Conservation (phyloP, 2,888 invertebrate species). For the Diaprepes abbreviatus region DNA sequence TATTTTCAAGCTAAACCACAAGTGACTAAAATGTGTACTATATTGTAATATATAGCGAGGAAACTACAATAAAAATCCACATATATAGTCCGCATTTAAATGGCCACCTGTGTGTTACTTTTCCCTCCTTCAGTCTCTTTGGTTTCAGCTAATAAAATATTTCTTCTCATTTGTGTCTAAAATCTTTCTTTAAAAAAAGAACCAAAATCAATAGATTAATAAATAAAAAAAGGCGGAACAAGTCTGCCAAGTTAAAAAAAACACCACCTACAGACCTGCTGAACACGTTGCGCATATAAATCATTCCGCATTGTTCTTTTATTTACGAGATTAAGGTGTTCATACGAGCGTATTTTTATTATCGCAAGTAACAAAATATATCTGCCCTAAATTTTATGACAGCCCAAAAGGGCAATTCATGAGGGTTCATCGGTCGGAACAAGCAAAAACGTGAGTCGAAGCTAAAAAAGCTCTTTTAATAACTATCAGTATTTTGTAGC, state of each 20-base stretch:
- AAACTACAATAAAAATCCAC: too few relatives aligned
- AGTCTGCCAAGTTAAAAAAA: background rate
- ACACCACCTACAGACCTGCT: background rate
- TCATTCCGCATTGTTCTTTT: slow-evolving; percentile 16
- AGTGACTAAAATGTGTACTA: too few relatives aligned
- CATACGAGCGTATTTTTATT: slow-evolving; percentile 23
- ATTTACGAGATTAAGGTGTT: slow-evolving; percentile 20
- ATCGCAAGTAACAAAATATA: slow-evolving; percentile 20
- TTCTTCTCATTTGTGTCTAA: too few relatives aligned
- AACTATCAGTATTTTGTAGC: slow-evolving; percentile 59
- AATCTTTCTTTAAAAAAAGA: too few relatives aligned
- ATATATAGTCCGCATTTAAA: too few relatives aligned
- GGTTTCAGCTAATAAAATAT: too few relatives aligned
- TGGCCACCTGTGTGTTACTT: too few relatives aligned
- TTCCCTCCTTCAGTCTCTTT: too few relatives aligned
- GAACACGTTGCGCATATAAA: slow-evolving; percentile 11
- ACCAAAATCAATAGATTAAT: too few relatives aligned
- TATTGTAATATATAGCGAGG: too few relatives aligned
- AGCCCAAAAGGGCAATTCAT: slow-evolving; percentile 36
- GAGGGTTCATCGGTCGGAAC: slow-evolving; percentile 40
- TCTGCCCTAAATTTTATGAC: slow-evolving; percentile 25
- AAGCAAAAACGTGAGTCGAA: slow-evolving; percentile 46
- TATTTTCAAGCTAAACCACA: too few relatives aligned
- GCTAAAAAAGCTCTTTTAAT: slow-evolving; percentile 56
- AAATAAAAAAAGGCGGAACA: background rate